phyloP scores from a whole-genome alignment of 2,888 invertebrate species.

The Drosophila planitibia region DNA sequence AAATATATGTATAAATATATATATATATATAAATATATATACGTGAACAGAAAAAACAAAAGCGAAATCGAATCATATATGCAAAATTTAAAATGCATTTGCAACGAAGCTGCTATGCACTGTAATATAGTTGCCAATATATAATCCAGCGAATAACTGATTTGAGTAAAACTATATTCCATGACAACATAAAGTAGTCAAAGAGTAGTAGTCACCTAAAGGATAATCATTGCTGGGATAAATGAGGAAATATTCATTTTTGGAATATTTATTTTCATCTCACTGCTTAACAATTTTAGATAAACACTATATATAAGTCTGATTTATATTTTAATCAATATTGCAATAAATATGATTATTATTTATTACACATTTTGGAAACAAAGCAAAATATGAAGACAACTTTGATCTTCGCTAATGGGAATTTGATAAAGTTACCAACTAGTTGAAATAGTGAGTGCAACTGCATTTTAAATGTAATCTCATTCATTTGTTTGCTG shows the following conservation, averaged over 20 bases:
- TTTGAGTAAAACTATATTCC: not conserved
- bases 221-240: not conserved
- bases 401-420: not conserved
- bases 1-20: not conserved
- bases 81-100: slow-evolving; percentile 27
- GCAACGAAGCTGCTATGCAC: slow-evolving; percentile 39
- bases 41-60: slow-evolving; percentile 18
- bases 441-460: slow-evolving; percentile 9
- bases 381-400: not conserved
- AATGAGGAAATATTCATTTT: not conserved
- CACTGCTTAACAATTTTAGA: not conserved
- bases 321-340: not conserved
- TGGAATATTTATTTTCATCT: not conserved
- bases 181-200: not conserved
- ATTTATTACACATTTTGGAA: not conserved
- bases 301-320: not conserved
- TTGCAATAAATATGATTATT: fast-evolving
- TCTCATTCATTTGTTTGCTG: slow-evolving; percentile 62
- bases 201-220: not conserved
- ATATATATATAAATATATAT: not conserved
- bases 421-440: not conserved
- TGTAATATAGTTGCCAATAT: not conserved
- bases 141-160: not conserved
- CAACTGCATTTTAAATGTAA: slow-evolving; percentile 13
- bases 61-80: slow-evolving; percentile 50